A percentile compares a stretch with the other conserved stretches of the same genome.
Conservation (phyloP, 2,113 vertebrate genomes). For the Vireo altiloquus region DNA sequence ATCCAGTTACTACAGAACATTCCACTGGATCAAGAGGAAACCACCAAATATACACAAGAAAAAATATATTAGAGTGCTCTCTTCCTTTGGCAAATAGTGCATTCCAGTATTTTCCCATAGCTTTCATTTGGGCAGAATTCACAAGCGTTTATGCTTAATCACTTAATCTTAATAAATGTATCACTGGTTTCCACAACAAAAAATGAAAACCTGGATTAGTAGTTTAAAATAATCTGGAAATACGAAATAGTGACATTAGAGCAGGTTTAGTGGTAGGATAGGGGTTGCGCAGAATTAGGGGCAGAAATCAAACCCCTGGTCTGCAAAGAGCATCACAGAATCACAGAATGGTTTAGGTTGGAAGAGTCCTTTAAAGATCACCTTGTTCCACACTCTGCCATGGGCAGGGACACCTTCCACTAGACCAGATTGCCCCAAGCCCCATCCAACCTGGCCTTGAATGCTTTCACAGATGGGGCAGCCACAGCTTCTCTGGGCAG, state of each 20-base stretch:
- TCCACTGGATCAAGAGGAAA: background rate
- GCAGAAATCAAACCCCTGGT: background rate
- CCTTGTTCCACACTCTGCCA: background rate
- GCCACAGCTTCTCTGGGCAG: background rate
- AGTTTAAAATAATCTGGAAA: background rate
- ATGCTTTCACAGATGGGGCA: background rate
- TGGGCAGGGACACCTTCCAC: background rate
- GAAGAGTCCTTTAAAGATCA: background rate
- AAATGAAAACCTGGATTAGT: background rate
- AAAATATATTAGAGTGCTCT: no score
- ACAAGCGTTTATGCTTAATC: background rate
- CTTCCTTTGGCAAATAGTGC: background rate
- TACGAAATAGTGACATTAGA: background rate
- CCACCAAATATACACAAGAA: background rate
- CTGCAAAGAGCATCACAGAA: background rate
- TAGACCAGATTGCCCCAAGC: rapidly evolving
- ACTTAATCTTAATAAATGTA: background rate
- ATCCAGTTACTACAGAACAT: background rate
- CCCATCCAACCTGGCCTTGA: rapidly evolving
- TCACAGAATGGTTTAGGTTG: background rate
- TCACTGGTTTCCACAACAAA: background rate
- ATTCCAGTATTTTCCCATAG: background rate
- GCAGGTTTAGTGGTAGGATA: background rate
- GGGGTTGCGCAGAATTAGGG: rapidly evolving
- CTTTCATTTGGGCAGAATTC: background rate